Conservation (phyloP, 2,888 invertebrate genomes). For the Craniophora ligustri region DNA sequence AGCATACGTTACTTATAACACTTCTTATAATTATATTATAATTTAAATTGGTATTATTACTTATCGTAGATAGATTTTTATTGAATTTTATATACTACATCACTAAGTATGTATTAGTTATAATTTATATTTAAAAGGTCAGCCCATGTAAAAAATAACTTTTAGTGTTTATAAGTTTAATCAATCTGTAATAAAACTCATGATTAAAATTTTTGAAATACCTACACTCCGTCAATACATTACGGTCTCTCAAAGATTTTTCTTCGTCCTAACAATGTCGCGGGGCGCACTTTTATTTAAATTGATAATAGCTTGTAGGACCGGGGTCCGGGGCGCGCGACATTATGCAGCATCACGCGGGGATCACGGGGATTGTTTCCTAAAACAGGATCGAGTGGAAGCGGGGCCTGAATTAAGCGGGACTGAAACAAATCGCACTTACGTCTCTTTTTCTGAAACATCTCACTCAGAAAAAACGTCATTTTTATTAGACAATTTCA, state of each 20-base stretch:
- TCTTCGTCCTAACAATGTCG: constrained; percentile 45
- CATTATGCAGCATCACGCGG: constrained; percentile 87
- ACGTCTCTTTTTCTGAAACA: constrained; percentile 43
- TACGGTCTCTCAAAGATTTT: constrained; percentile 37
- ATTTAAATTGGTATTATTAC: too few species aligned
- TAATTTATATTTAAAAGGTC: too few species aligned
- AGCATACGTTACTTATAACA: constrained; percentile 5
- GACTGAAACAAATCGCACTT: constrained; percentile 57
- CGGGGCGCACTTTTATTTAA: constrained; percentile 69
- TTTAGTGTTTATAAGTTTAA: too few species aligned
- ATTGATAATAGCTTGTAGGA: constrained; percentile 72
- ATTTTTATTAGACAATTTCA: neutral
- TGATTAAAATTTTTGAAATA: too few species aligned
- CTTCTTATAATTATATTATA: too few species aligned
- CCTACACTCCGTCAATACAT: too few species aligned
- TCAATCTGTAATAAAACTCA: too few species aligned
- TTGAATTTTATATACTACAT: too few species aligned
- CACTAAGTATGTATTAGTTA: too few species aligned
- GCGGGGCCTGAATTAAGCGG: constrained; percentile 76
- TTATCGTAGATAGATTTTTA: too few species aligned
- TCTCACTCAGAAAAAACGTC: constrained; percentile 23
- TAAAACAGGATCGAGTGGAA: constrained; percentile 82
- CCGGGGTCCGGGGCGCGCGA: constrained; percentile 62
- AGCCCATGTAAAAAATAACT: too few species aligned
- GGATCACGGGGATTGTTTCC: constrained; percentile 86